Base-by-base conservation (phyloP, 1,140 invertebrate species). In the Tribolium madens region DNA sequence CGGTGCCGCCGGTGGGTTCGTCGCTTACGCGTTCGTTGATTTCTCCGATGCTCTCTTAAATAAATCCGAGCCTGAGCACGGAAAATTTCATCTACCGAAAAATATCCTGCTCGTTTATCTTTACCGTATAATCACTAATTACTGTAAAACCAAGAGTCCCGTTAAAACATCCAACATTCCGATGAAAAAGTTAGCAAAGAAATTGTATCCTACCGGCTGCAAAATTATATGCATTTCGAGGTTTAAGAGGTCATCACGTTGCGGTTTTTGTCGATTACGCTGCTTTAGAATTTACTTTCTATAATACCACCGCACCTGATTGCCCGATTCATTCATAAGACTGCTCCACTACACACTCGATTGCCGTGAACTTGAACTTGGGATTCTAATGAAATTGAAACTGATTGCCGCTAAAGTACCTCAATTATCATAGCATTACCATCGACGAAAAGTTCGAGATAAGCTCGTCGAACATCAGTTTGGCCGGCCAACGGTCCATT, bases 361-460 rank as follows among this genome's bases (percentile, higher is more conserved):
- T 82, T 78, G 74, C 84, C 84, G 82, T 85, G 84, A 84, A 84
- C 84, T 85, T 85, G 84, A 85, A 85, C 84, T 84, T 84, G 84
- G 80, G 80, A 81, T 83, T 84, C 83, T 83, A 83, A 82, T 81
- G 81, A 84, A 84, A 84, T 75, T 84, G 81, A 84, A 83, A 83
- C 81, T 83, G 79, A 68, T 78, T 70, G 47, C 9, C 50, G 47
- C 48, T 50, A 47, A 73, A 73, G 47, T 73, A 50, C 47, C 26
- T 53, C 71, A 42, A 42, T 73, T 73, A 73, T 42, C 31, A 57
- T 31, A 53, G 15, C 47, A 50, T 71, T 50, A 64, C 26, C 21
- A 5, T 57, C 57, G 57, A 33, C 57, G 18, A 64, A 64, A 31
- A 13, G 1, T 2, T 64, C 26, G 12, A 64, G 21, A 64, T 33